Conservation (phyloP, 2,888 invertebrate species). For the Xestia sexstrigata region DNA sequence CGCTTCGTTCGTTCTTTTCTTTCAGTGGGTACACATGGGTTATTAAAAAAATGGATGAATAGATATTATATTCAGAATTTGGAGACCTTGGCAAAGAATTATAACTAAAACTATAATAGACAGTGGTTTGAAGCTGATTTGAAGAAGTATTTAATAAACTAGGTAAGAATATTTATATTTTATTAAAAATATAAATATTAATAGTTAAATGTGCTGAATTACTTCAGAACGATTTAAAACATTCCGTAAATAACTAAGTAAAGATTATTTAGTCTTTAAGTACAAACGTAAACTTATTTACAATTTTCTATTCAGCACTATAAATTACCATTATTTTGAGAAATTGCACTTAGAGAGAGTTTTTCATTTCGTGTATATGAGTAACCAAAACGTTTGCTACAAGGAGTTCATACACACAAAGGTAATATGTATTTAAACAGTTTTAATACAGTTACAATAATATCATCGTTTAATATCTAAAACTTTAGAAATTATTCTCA, state of each 20-base stretch:
- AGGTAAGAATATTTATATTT: conserved; percentile 22
- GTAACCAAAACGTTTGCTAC: conserved; percentile 37
- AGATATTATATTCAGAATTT: neutral
- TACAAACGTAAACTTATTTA: conserved; percentile 51
- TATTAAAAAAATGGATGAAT: neutral
- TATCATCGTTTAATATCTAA: conserved; percentile 37
- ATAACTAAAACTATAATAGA: neutral
- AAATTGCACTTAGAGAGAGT: conserved; percentile 72
- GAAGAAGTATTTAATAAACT: conserved; percentile 15
- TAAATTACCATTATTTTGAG: conserved; percentile 53
- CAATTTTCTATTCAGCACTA: conserved; percentile 58
- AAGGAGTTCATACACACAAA: conserved; percentile 36
- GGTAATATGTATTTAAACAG: conserved; percentile 23
- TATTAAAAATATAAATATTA: conserved; percentile 35
- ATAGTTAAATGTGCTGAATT: conserved; percentile 17
- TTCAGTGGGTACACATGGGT: neutral
- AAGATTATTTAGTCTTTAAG: conserved; percentile 26
- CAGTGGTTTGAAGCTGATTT: conserved; percentile 15
- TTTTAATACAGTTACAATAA: conserved; percentile 32
- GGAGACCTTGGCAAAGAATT: neutral
- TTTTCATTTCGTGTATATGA: conserved; percentile 51
- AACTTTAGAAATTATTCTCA: conserved; percentile 41
- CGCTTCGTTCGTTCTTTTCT: too few relatives aligned
- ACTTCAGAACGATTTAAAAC: conserved; percentile 38
- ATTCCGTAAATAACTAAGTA: conserved; percentile 34